phyloP scores from a whole-genome alignment of 1,140 invertebrate species.

The Drosophila funebris region DNA sequence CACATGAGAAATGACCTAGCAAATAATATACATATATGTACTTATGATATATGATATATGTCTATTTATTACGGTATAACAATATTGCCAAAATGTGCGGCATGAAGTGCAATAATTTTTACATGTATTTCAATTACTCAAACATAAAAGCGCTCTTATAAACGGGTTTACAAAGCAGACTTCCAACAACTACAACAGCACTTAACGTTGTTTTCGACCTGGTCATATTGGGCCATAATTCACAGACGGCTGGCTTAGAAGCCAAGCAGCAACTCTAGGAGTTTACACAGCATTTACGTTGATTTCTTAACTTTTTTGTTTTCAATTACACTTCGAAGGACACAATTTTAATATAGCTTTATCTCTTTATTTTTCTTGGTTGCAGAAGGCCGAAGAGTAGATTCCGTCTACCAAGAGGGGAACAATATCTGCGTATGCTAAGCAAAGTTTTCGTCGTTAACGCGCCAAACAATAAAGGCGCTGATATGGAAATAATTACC shows the following conservation, averaged over 20 bases:
- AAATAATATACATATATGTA: slow-evolving; percentile 17
- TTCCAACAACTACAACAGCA: slow-evolving; percentile 6
- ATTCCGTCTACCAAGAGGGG: not conserved
- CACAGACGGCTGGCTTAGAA: slow-evolving; percentile 75
- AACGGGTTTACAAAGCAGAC: slow-evolving; percentile 60
- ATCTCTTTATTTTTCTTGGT: slow-evolving; percentile 37
- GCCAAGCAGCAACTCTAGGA: slow-evolving; percentile 40
- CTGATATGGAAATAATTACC: slow-evolving; percentile 74
- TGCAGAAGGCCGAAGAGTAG: not conserved
- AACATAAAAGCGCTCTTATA: slow-evolving; percentile 18
- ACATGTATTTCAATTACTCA: slow-evolving; percentile 74
- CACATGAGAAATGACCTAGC: slow-evolving; percentile 63
- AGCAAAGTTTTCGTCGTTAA: slow-evolving; percentile 50
- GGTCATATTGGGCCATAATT: slow-evolving; percentile 61
- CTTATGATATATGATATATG: slow-evolving; percentile 13
- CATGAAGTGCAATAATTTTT: slow-evolving; percentile 66
- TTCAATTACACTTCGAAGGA: slow-evolving; percentile 72
- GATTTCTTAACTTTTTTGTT: slow-evolving; percentile 55
- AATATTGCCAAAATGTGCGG: slow-evolving; percentile 67
- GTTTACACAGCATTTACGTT: slow-evolving; percentile 35
- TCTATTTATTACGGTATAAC: slow-evolving; percentile 25
- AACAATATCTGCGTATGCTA: slow-evolving; percentile 20
- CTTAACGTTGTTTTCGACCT: not conserved
- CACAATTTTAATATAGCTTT: slow-evolving; percentile 40
- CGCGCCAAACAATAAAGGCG: slow-evolving; percentile 46